Percentiles rank a stretch among this genome's conserved stretches.
Evolutionary conservation across 1,140 invertebrate species (phyloP).

Genomic region (Leptinotarsa undecemlineata): DNA sequence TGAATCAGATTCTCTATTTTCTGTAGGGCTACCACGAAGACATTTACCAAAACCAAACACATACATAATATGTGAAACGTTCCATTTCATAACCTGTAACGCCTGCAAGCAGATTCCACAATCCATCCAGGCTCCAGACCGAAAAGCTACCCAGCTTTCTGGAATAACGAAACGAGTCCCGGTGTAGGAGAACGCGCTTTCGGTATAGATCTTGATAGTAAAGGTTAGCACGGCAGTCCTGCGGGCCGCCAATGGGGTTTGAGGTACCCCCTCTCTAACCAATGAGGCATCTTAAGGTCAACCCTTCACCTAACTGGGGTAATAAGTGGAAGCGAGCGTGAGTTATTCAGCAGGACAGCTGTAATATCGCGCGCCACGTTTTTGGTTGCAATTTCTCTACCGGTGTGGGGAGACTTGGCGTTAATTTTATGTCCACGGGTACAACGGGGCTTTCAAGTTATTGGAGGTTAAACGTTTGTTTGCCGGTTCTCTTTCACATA

Average conservation of each 20-base stretch:
- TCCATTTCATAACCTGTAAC: no score
- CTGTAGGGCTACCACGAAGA: no score
- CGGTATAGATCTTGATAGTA: slow-evolving; percentile 53
- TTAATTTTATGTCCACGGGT: slow-evolving; percentile 32
- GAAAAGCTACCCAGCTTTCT: background rate
- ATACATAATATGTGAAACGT: no score
- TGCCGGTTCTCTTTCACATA: no score
- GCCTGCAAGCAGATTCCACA: no score
- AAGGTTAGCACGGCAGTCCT: slow-evolving; percentile 50
- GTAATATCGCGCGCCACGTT: slow-evolving; percentile 39
- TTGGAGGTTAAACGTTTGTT: background rate
- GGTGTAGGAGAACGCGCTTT: slow-evolving; percentile 19
- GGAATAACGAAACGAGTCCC: background rate
- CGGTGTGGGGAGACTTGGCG: slow-evolving; percentile 27
- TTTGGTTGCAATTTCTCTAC: slow-evolving; percentile 35
- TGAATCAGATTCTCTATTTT: no score
- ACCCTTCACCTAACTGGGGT: slow-evolving; percentile 45
- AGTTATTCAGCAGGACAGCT: slow-evolving; percentile 37
- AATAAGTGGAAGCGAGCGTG: slow-evolving; percentile 29
- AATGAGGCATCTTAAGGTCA: slow-evolving; percentile 53
- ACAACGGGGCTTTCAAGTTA: background rate
- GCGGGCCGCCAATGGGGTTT: slow-evolving; percentile 53
- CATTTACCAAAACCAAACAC: no score
- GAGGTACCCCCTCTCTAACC: slow-evolving; percentile 52
- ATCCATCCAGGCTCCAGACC: no score